Conservation (phyloP, 2,113 vertebrate genomes). For the Daphoenositta chrysoptera region DNA sequence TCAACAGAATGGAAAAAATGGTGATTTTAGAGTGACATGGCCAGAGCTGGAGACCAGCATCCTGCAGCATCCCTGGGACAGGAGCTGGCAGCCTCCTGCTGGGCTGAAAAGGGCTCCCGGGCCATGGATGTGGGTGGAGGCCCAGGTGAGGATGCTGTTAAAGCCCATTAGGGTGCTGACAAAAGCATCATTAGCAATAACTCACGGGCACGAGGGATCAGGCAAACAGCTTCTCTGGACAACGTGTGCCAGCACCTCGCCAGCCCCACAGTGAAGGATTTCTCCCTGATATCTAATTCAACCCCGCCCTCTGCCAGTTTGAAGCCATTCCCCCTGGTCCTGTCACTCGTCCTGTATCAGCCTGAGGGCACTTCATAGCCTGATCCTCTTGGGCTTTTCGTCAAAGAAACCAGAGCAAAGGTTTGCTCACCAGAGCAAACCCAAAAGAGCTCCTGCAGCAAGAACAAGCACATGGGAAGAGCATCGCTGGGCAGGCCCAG, state of each 20-base stretch:
- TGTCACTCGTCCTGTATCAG: background rate
- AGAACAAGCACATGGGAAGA: fast-evolving
- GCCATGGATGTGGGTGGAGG: background rate
- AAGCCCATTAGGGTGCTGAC: background rate
- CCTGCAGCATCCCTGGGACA: background rate
- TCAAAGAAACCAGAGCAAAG: too few species aligned
- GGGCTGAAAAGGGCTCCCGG: background rate
- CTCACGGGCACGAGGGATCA: fast-evolving
- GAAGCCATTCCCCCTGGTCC: background rate
- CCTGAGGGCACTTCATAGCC: background rate
- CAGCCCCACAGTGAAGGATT: background rate
- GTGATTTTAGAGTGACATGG: fast-evolving
- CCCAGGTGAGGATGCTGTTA: background rate
- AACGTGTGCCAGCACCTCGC: background rate
- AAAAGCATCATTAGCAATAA: background rate
- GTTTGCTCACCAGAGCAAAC: background rate
- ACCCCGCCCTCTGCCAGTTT: background rate
- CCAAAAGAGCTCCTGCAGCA: background rate
- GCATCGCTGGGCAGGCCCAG: fast-evolving
- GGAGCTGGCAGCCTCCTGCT: fast-evolving
- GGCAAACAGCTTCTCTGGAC: background rate
- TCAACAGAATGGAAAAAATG: background rate
- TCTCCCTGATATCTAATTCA: background rate
- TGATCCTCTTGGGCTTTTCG: background rate
- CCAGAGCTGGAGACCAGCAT: background rate